Evolutionary conservation across 1,140 invertebrate genomes (phyloP), one percentile per base, ranked within the genome.

Genomic region (Cherax destructor): DNA sequence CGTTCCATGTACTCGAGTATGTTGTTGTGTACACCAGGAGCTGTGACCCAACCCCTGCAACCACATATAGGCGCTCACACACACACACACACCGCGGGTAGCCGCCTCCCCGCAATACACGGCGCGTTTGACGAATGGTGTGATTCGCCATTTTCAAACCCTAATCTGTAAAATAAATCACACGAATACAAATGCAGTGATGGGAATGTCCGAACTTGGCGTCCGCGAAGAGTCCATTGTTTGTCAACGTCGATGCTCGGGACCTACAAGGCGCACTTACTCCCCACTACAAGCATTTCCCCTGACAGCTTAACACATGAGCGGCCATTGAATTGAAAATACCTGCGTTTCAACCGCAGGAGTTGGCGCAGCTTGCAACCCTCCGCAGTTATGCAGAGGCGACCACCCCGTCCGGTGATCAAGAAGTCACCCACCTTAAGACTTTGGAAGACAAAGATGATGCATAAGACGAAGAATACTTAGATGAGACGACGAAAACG

Each of bases 241-340:
- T 83, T 56, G 47, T 83, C 61, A 49, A 61, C 21, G 81, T 69
- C 81, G 52, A 30, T 47, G 47, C n/a, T 18, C 59, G 13, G 81
- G 56, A 69, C 65, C 30, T 69, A 49, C 81, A 47, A 69, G 81
- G 65, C 21, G 59, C 59, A 69, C 56, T 83, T 69, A 41, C 59
- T 69, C 47, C 59, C 81, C 30, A 56, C 59, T 21, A 83, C n/a
- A 47, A 83, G 81, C 30, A 61, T 69, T 41, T 83, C 24, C 4
- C 81, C 11, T 61, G 81, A 83, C 81, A 83, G 59, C 18, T 41
- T 83, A 69, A 83, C 81, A 69, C 81, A 83, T 69, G 81, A 47
- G 59, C 41, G 69, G 59, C 81, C 69, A 74, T 41, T 83, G 81
- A 52, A 83, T 83, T 69, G 81, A 83, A 69, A 83, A 83, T 74